Evolutionary conservation across 2,888 invertebrate species (phyloP), one percentile per base, ranked within the genome.

Genomic region (Stenichneumon culpator): DNA sequence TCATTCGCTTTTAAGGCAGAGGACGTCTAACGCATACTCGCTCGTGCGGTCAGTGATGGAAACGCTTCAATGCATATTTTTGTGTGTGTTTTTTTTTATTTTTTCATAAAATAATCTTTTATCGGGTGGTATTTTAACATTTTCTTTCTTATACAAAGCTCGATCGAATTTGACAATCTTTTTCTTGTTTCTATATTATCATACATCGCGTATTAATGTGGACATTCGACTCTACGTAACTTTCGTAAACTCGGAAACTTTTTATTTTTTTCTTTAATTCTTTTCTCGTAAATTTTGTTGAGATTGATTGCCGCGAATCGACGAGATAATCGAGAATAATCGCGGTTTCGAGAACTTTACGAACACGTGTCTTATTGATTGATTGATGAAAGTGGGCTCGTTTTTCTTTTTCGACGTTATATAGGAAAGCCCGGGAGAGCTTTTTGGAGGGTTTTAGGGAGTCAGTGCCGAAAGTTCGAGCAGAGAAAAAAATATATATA

Each of bases 1-100:
- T 77, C 83, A 86, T 85, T 83, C 81, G 73, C 68, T 83, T 81
- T 79, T 81, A 77, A 82, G 77, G 78, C 79, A 25, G 28, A 52
- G 84, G 77, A 78, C 67, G 72, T 86, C 81, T 83, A 87, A 78
- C 54, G 82, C 70, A 85, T 80, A 73, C 44, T 79, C 80, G 79
- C 68, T 82, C 82, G 82, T 84, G 84, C 80, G 74, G 68, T 75
- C 28, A 70, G 73, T n/a, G 32, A 52, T 72, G 70, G 67, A 82
- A 73, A 73, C 39, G 14, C n/a, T 84, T 73, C 50, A 11, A 65
- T 65, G 16, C 19, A 67, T 50, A 69, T 50, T 70, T 0, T 28
- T 60, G 14, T 25, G 54, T 65, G 9, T n/a, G 50, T 57, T 39
- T 32, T 69, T 1, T 72, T 80, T 79, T 25, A 73, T 78, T 83